These are phyloP conservation scores for Neosalanx taihuensis DNA, from an alignment of 2,797 vertebrate genomes.

Conservation along the genomic window DNA sequence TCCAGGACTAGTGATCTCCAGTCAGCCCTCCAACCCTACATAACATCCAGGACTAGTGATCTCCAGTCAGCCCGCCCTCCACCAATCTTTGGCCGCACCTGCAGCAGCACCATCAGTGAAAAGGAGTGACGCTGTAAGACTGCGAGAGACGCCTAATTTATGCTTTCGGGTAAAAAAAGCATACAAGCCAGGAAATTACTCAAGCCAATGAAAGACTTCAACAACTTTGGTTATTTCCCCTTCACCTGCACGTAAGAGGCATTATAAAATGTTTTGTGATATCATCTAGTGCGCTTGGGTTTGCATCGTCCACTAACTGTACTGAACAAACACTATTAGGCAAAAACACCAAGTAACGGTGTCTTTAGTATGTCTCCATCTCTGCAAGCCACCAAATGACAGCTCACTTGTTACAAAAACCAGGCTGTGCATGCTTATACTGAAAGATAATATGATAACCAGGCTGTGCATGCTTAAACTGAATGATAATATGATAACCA, in stretches of 20 bases:
- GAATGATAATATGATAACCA: background rate
- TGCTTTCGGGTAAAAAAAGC: background rate
- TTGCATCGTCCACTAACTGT: slow-evolving; percentile 24
- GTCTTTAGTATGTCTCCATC: slow-evolving; percentile 16
- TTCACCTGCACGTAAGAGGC: slow-evolving; percentile 32
- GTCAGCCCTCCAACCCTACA: no score
- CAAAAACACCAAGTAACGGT: slow-evolving; percentile 28
- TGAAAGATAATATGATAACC: background rate
- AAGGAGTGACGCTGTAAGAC: no score
- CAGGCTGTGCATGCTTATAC: slow-evolving; percentile 11
- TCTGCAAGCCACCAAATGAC: slow-evolving; percentile 19
- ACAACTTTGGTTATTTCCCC: background rate
- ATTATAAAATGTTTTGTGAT: slow-evolving; percentile 31
- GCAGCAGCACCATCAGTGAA: no score
- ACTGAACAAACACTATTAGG: slow-evolving; percentile 29
- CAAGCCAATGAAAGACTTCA: background rate
- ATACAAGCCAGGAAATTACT: background rate
- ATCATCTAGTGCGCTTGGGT: slow-evolving; percentile 40
- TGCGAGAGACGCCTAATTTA: background rate
- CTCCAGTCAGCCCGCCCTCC: no score
- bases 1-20: no score
- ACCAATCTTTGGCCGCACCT: no score
- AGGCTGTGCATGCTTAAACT: slow-evolving; percentile 6
- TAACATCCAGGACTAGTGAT: no score
- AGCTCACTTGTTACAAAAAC: slow-evolving; percentile 23